These are phyloP conservation scores for Anser brachyrhynchus DNA, from an alignment of 2,113 vertebrate genomes.

Conservation along the genomic window DNA sequence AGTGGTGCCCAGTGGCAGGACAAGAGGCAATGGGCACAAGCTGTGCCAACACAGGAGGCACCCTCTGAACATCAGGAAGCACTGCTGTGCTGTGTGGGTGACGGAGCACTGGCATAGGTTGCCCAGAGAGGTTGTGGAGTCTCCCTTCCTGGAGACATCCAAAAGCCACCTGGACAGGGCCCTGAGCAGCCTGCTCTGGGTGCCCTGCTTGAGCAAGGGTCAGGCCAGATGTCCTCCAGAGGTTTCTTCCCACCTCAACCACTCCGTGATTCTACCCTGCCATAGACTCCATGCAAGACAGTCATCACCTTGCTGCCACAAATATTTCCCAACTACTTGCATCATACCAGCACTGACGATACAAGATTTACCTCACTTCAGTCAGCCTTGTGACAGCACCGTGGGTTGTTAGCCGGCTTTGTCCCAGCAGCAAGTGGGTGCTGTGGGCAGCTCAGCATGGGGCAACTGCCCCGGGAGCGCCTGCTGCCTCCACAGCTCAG, in stretches of 20 bases:
- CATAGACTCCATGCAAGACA: background rate
- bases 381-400: fast-evolving
- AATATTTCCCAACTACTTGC: background rate
- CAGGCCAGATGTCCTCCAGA: background rate
- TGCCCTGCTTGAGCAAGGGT: background rate
- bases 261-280: background rate
- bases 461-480: background rate
- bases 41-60: background rate
- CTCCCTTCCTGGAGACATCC: background rate
- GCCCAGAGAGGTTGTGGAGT: background rate
- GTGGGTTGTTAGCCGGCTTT: background rate
- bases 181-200: background rate
- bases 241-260: background rate
- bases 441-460: fast-evolving
- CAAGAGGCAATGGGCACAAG: background rate
- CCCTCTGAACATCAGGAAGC: background rate
- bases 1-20: background rate
- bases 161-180: background rate
- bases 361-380: background rate
- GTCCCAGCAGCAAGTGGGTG: fast-evolving
- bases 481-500: background rate
- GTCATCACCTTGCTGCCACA: background rate
- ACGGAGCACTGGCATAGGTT: background rate
- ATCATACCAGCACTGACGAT: background rate
- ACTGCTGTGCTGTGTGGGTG: background rate